Evolutionary conservation across 2,888 invertebrate genomes (phyloP).

Genomic region (Meiosimyza decipiens): DNA sequence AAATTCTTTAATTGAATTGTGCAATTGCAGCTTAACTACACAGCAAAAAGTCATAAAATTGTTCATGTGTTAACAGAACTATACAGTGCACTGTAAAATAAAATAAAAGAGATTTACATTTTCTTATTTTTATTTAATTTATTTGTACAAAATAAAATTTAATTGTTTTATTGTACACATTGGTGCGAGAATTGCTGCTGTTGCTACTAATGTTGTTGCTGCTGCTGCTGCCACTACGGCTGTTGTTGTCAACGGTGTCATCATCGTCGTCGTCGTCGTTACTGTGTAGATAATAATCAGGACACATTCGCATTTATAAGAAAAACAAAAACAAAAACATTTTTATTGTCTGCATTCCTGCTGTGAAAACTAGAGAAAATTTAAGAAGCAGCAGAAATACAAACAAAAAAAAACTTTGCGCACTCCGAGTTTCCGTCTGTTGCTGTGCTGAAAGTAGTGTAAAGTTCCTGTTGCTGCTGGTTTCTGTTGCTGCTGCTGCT

Average conservation of each 20-base stretch:
- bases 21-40: background rate
- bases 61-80: conserved; percentile 15
- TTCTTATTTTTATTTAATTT: too few relatives aligned
- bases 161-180: background rate
- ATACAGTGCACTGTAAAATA: background rate
- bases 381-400: too few relatives aligned
- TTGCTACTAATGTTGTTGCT: background rate
- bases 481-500: background rate
- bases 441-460: background rate
- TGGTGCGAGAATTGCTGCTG: background rate
- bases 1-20: background rate
- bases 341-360: conserved; percentile 8
- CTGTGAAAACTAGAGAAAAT: background rate
- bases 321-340: too few relatives aligned
- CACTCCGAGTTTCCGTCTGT: too few relatives aligned
- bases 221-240: background rate
- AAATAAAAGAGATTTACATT: background rate
- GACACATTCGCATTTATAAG: background rate
- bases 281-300: background rate
- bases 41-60: conserved; percentile 4
- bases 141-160: too few relatives aligned
- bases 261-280: too few relatives aligned
- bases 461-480: conserved; percentile 3
- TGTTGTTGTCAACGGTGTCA: too few relatives aligned
- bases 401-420: too few relatives aligned